phyloP scores from a whole-genome alignment of 2,888 invertebrate genomes.

The Hedychridium roseum region DNA sequence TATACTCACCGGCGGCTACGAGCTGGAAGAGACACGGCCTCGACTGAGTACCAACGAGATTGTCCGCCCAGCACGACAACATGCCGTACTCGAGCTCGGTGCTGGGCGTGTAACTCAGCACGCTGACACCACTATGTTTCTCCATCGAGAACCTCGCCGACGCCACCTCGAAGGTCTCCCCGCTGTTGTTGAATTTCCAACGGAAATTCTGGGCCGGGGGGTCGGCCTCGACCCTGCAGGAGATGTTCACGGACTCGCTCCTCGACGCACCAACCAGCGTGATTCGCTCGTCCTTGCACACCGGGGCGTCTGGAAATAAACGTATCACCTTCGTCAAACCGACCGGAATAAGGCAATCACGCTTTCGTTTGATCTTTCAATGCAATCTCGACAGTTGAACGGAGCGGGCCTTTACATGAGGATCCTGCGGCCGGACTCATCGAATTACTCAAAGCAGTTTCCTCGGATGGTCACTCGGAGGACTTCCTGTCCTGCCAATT shows the following conservation, averaged over 20 bases:
- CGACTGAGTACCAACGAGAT: constrained; percentile 83
- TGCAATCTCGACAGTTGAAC: too few relatives aligned
- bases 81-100: constrained; percentile 85
- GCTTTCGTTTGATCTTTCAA: too few relatives aligned
- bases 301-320: constrained; percentile 78
- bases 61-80: constrained; percentile 85
- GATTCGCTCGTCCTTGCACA: constrained; percentile 79
- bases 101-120: constrained; percentile 67
- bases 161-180: constrained; percentile 85
- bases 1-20: constrained; percentile 81
- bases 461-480: too few relatives aligned
- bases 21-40: constrained; percentile 89
- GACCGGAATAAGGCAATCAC: too few relatives aligned
- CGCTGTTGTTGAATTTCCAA: constrained; percentile 95
- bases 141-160: constrained; percentile 79
- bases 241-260: constrained; percentile 85
- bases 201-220: constrained; percentile 89
- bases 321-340: too few relatives aligned
- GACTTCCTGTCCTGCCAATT: too few relatives aligned
- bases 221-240: constrained; percentile 91
- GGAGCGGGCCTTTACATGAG: too few relatives aligned
- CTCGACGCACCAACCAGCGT: constrained; percentile 88
- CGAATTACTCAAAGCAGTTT: too few relatives aligned
- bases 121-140: constrained; percentile 71
- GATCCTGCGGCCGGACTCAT: too few relatives aligned